Conservation (phyloP, 1,140 invertebrate genomes). For the Drosophila quadrilineata region DNA sequence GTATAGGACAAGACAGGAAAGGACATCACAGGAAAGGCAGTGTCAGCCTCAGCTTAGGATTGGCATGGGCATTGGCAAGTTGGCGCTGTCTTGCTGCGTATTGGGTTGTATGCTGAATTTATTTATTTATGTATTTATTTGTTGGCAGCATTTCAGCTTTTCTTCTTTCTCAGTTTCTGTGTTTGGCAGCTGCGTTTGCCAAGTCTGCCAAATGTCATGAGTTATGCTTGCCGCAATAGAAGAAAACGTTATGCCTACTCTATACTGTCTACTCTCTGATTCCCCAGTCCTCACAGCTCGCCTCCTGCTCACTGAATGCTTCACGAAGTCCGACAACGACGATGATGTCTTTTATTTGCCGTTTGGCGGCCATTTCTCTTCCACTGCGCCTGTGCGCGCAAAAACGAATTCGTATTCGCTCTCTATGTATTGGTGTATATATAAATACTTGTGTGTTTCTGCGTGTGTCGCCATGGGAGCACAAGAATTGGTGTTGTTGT, state of each 20-base stretch:
- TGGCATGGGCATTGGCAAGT: conserved; percentile 27
- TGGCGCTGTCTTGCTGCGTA: conserved; percentile 44
- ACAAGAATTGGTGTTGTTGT: conserved; percentile 45
- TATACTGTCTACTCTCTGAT: not conserved
- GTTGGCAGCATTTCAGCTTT: conserved; percentile 42
- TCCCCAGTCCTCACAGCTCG: not conserved
- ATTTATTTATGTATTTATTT: conserved; percentile 62
- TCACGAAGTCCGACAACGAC: conserved; percentile 12
- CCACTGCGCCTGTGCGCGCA: conserved; percentile 70
- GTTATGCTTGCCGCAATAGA: conserved; percentile 53
- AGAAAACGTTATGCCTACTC: conserved; percentile 27
- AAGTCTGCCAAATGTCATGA: conserved; percentile 65
- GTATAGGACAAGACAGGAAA: not conserved
- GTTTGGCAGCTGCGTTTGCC: conserved; percentile 61
- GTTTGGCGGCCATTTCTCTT: conserved; percentile 68
- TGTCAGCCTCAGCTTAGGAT: conserved; percentile 2
- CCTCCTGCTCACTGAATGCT: not conserved
- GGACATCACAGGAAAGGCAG: too few species aligned
- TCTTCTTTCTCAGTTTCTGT: conserved; percentile 32
- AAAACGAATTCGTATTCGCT: conserved; percentile 25
- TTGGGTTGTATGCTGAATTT: conserved; percentile 52
- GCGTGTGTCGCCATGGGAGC: conserved; percentile 51
- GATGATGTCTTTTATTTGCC: conserved; percentile 43
- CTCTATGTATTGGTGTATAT: not conserved
- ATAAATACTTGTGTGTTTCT: conserved; percentile 19